Base-by-base conservation (phyloP, 2,113 vertebrate genomes). In the Saguinus imperator region DNA sequence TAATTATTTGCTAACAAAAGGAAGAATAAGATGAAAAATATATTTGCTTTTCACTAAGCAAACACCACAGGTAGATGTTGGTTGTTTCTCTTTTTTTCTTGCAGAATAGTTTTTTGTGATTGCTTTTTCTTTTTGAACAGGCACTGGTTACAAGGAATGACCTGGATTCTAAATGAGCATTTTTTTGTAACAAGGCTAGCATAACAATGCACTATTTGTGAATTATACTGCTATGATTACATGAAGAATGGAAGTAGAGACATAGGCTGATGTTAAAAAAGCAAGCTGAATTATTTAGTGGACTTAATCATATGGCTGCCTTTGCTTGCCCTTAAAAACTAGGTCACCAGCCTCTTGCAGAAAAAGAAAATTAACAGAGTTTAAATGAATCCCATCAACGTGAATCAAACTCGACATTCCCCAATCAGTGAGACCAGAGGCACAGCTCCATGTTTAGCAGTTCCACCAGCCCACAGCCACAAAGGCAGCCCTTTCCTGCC, bases 1-100 rank as follows among this genome's bases (percentile, higher is more conserved):
- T 89, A 92, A 90, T 95, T 84, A 50, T 55, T 37, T n/a, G 82
- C 13, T 61, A 72, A 96, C 61, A 82, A 93, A 95, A 88, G 89
- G 80, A 90, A 85, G 57, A 90, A 6, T 0, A 17, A 89, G 27
- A 87, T 86, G 70, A 68, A 96, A 88, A 89, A 76, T 16, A 6
- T n/a, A 52, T 89, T 50, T 93, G 25, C n/a, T 92, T 94, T 93
- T 94, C 76, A 76, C 27, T 89, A 68, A 94, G 20, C 37, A 91
- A 75, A 32, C 11, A 35, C 21, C 37, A 58, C 70, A 89, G 92
- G 83, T 94, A 48, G 14, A 10, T 86, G 12, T 32, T 32, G 1
- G 52, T 18, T 25, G 12, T 43, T 50, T 87, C 35, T 89, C 35
- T 75, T 58, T 89, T 85, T 94, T 72, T 76, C 29, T 43, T 73